phyloP scores from a whole-genome alignment of 2,888 invertebrate genomes.

The Plebejus argus region DNA sequence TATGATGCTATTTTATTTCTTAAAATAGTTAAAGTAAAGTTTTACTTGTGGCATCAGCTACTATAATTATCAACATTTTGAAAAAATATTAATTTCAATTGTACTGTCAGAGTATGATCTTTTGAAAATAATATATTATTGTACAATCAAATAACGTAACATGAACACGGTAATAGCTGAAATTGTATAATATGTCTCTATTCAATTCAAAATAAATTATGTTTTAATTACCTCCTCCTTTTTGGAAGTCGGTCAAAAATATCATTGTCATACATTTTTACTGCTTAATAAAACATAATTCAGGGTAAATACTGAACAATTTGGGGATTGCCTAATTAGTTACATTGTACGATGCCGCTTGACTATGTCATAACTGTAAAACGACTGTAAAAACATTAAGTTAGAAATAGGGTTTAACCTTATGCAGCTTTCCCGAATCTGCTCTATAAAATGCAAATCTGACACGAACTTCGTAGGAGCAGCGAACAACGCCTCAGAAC shows the following conservation, averaged over 20 bases:
- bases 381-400: conserved; percentile 6
- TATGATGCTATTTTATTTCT: neutral
- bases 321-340: conserved; percentile 11
- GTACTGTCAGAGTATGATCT: too few species aligned
- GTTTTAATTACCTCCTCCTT: too few species aligned
- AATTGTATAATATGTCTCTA: too few species aligned
- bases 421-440: conserved; percentile 2
- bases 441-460: conserved; percentile 18
- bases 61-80: too few species aligned
- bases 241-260: too few species aligned
- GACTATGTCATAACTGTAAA: conserved; percentile 3
- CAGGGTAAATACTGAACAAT: neutral
- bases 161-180: too few species aligned
- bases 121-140: too few species aligned
- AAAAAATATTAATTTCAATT: too few species aligned
- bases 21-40: neutral
- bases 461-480: conserved; percentile 11
- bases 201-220: neutral
- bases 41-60: neutral
- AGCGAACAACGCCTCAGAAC: neutral
- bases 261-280: neutral
- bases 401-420: neutral
- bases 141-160: too few species aligned
- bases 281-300: neutral
- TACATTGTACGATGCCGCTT: neutral